A percentile compares a stretch with the other conserved stretches of the same genome.
Conservation (phyloP, 2,888 invertebrate species). For the Acrocyrtus sp. region DNA sequence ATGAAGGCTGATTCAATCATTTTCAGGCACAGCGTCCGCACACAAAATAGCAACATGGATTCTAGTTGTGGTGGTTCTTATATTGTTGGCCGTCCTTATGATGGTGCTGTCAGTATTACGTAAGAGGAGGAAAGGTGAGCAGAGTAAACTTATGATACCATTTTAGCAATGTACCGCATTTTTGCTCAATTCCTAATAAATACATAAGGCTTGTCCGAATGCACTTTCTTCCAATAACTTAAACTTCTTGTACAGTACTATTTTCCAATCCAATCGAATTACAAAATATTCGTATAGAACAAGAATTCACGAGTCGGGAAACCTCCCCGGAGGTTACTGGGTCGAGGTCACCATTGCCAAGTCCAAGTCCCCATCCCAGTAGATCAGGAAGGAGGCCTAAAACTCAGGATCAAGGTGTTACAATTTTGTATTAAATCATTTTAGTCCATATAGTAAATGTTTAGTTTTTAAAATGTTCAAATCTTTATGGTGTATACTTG, state of each 20-base stretch:
- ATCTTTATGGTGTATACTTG: no score
- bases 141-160: constrained; percentile 10
- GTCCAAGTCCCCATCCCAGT: constrained; percentile 63
- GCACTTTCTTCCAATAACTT: no score
- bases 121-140: constrained; percentile 60
- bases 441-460: neutral
- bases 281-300: constrained; percentile 57
- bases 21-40: constrained; percentile 57
- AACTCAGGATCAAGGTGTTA: constrained; percentile 62
- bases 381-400: constrained; percentile 57
- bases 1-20: no score
- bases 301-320: constrained; percentile 63
- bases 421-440: constrained; percentile 59
- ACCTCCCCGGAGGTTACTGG: constrained; percentile 62
- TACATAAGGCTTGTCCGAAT: neutral
- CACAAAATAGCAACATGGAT: constrained; percentile 63
- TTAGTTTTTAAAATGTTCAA: no score
- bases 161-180: no score
- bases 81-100: constrained; percentile 59
- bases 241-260: constrained; percentile 45
- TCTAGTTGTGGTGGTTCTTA: constrained; percentile 60
- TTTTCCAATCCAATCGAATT: constrained; percentile 47
- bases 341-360: constrained; percentile 61
- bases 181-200: no score
- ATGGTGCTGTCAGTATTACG: constrained; percentile 61